Evolutionary conservation across 2,888 invertebrate genomes (phyloP).

Genomic region (Eudemis profundana): DNA sequence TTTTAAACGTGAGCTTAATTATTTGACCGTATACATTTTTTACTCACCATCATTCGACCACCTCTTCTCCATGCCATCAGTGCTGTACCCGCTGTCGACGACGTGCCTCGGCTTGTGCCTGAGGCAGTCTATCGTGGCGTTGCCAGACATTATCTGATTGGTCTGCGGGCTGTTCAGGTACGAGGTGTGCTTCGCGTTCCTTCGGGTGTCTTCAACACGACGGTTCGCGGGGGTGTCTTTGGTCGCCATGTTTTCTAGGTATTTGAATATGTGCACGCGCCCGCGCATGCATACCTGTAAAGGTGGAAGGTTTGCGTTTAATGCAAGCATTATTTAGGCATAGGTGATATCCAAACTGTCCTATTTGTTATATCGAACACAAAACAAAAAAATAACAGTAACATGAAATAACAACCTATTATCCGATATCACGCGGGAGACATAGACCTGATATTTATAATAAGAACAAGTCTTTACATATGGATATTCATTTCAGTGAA

Average conservation of each 20-base stretch:
- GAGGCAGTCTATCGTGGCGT: conserved; percentile 80
- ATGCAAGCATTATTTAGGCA: too few relatives aligned
- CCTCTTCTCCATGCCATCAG: conserved; percentile 92
- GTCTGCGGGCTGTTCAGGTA: conserved; percentile 70
- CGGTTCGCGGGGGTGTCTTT: conserved; percentile 85
- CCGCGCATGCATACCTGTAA: conserved; percentile 95
- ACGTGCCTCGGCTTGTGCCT: conserved; percentile 87
- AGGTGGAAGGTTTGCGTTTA: conserved; percentile 6
- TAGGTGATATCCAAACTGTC: too few relatives aligned
- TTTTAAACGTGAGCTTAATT: too few relatives aligned
- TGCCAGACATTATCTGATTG: conserved; percentile 76
- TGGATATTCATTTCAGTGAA: too few relatives aligned
- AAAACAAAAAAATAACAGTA: too few relatives aligned
- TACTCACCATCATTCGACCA: conserved; percentile 92
- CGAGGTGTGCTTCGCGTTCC: conserved; percentile 75
- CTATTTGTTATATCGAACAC: too few relatives aligned
- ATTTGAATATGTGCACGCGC: conserved; percentile 97
- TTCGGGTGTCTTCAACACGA: conserved; percentile 81
- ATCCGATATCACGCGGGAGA: too few relatives aligned
- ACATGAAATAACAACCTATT: too few relatives aligned
- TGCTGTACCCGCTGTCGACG: conserved; percentile 95
- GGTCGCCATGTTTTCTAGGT: conserved; percentile 94
- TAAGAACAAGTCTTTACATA: too few relatives aligned
- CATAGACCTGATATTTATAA: too few relatives aligned
- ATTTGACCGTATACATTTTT: too few relatives aligned